Base-by-base conservation (phyloP, 2,888 invertebrate species). In the Andrena flavipes region DNA sequence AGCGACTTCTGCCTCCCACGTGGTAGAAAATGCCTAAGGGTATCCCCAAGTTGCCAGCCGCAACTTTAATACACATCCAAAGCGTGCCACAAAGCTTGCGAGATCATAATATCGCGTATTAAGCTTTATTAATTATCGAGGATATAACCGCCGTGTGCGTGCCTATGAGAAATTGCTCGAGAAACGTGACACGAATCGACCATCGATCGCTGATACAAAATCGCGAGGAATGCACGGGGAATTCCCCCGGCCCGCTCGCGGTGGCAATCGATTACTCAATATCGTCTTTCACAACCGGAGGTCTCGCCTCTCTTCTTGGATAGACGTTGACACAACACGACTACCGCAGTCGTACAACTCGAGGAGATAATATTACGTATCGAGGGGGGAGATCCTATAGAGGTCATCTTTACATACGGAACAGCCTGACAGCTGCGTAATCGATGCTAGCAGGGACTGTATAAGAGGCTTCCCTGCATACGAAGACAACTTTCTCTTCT, bases 231-330 rank as follows among this genome's bases (percentile, higher is more conserved):
- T 59, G 48, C 26, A 23, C 48, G 42, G 59, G 30, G 30, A 82
- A 76, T 35, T 63, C 80, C 64, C 60, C 51, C 62, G 68, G 30
- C 8, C 60, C 33, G 69, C 13, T 64, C 64, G 42, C 20, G 35
- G 35, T 67, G 62, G 73, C 73, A 80, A 88, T 85, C 85, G 88
- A 88, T 88, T 88, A 84, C 67, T 76, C 77, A 88, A 88, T 84
- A 88, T 85, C 85, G 74, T 75, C 80, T 88, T 88, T 87, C 85
- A 76, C 86, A 73, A 84, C 72, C 70, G 73, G 70, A 63, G 54
- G 74, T 76, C 69, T 71, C 49, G 72, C 29, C 63, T 51, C 68
- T 54, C 33, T 35, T 48, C 35, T 35, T 42, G 51, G 49, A 65
- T 62, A 77, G 86, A 84, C 82, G 75, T 87, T 86, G 88, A 86